phyloP scores from a whole-genome alignment of 2,113 vertebrate genomes.

The Isichthys henryi region DNA sequence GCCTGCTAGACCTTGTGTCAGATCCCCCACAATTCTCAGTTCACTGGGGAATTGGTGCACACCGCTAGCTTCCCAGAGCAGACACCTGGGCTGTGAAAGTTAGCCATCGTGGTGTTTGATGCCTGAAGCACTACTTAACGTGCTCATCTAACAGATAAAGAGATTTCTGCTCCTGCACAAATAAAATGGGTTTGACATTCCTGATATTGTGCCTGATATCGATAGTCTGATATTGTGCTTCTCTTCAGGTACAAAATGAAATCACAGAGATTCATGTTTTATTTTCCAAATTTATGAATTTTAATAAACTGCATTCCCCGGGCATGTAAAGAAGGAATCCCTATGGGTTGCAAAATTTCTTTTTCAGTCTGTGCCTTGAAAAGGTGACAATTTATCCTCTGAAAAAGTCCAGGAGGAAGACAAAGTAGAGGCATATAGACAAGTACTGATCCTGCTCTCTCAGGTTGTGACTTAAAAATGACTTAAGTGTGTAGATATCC shows the following conservation, averaged over 20 bases:
- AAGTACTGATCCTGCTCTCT: constrained; percentile 6
- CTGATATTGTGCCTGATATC: not conserved
- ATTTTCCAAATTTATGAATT: not conserved
- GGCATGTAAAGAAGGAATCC: no score
- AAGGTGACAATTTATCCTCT: not conserved
- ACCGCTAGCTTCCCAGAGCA: not conserved
- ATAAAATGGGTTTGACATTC: not conserved
- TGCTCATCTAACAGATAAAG: not conserved
- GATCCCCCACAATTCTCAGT: not conserved
- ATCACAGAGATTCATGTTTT: not conserved
- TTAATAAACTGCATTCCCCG: not conserved
- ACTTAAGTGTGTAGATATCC: not conserved
- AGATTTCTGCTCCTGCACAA: not conserved
- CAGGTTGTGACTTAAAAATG: not conserved
- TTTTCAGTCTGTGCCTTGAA: not conserved
- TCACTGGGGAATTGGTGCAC: not conserved
- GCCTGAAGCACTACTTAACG: not conserved
- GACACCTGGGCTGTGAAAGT: not conserved
- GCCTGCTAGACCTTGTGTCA: not conserved
- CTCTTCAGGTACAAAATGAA: not conserved
- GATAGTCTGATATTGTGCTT: not conserved
- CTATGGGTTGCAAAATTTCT: not conserved
- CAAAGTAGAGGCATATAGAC: not conserved
- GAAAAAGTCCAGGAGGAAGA: not conserved
- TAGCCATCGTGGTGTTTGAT: not conserved